Evolutionary conservation across 2,888 invertebrate species (phyloP).

Genomic region (Tetragonula carbonaria): DNA sequence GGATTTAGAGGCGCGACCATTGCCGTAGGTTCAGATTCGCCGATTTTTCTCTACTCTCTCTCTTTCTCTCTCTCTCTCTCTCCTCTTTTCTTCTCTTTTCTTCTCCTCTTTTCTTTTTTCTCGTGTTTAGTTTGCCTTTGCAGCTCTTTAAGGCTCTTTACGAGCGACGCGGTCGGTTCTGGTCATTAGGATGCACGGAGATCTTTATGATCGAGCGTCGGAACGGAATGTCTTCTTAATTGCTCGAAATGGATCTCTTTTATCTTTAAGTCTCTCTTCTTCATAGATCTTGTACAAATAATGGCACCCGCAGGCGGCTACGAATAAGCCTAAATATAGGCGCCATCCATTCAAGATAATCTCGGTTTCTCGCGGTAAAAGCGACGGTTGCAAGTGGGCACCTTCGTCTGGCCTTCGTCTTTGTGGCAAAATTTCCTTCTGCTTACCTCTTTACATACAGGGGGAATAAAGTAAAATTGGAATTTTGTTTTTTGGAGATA

Average conservation of each 20-base stretch:
- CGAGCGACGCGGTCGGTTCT: neutral
- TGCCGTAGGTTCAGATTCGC: constrained; percentile 61
- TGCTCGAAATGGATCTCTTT: constrained; percentile 1
- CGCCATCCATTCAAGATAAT: constrained; percentile 7
- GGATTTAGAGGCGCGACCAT: constrained; percentile 54
- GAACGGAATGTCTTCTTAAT: constrained; percentile 15
- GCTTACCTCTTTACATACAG: no score
- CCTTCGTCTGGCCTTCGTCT: neutral
- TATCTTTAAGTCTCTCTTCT: neutral
- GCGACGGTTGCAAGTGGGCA: neutral
- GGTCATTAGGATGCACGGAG: neutral
- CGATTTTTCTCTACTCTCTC: constrained; percentile 4
- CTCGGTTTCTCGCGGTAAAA: neutral
- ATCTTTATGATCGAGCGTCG: neutral
- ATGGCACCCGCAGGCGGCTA: neutral
- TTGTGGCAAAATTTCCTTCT: neutral
- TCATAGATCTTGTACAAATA: neutral
- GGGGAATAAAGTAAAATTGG: no score
- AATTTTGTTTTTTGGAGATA: no score
- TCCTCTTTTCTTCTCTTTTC: no score
- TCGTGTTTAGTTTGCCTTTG: no score
- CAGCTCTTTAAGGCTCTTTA: neutral
- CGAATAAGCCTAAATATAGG: constrained; percentile 25
- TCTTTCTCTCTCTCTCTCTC: no score
- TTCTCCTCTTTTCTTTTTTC: neutral